These are phyloP conservation scores for Papilio polyxenes DNA, from an alignment of 1,140 invertebrate species.

Conservation along the genomic window DNA sequence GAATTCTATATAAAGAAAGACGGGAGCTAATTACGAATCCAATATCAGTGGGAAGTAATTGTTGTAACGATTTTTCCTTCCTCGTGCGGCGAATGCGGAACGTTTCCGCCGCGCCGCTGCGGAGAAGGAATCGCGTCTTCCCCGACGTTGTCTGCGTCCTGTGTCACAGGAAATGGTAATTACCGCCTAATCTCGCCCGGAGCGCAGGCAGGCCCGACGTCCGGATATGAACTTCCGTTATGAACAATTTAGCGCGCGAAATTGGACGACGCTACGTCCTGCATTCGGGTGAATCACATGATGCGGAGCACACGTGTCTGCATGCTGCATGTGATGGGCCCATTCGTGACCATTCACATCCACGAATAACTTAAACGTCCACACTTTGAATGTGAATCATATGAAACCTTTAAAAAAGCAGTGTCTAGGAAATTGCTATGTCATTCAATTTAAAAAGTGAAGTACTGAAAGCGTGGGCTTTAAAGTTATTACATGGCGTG, in stretches of 20 bases:
- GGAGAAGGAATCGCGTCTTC: constrained; percentile 62
- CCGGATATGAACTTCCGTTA: constrained; percentile 84
- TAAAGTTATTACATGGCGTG: constrained; percentile 39
- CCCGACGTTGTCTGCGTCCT: constrained; percentile 74
- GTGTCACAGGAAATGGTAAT: constrained; percentile 81
- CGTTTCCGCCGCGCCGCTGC: constrained; percentile 58
- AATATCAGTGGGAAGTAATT: constrained; percentile 49
- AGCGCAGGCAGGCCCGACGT: constrained; percentile 73
- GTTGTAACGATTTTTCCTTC: constrained; percentile 60
- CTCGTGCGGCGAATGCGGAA: constrained; percentile 55
- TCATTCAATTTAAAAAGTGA: constrained; percentile 56
- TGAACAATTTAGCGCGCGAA: constrained; percentile 83
- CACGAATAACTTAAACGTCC: constrained; percentile 59
- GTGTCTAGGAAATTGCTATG: constrained; percentile 58
- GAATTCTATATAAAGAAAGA: constrained; percentile 40
- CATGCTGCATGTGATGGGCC: constrained; percentile 48
- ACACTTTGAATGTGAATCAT: constrained; percentile 64
- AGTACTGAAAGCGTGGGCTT: constrained; percentile 40
- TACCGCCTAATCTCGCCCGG: constrained; percentile 82
- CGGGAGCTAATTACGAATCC: constrained; percentile 44
- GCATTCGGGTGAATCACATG: constrained; percentile 71
- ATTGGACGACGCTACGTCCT: constrained; percentile 79
- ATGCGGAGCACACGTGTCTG: constrained; percentile 58
- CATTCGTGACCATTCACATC: constrained; percentile 63
- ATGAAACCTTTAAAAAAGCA: constrained; percentile 59